Base-by-base conservation (phyloP, 2,888 invertebrate species). In the Leptopterna dolabrata region DNA sequence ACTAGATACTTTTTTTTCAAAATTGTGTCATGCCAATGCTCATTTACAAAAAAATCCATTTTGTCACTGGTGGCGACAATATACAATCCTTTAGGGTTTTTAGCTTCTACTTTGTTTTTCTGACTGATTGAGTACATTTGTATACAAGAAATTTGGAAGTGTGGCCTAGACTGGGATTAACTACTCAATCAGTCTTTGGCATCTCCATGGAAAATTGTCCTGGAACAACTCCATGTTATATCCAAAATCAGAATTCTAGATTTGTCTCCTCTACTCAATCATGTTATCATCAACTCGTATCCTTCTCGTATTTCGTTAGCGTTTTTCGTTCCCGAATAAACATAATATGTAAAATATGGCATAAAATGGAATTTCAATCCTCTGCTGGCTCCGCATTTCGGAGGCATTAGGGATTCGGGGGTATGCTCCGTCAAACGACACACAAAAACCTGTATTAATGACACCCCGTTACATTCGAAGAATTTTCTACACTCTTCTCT, bases 381-480 rank as follows among this genome's bases (percentile, higher is more conserved):
- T 1, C 90, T 91, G 2, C 47, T 84, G n/a, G 89, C 90, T 0
- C 90, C 90, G 0, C 90, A 91, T 83, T 89, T 90, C 55, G 91
- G 90, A 7, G 91, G 91, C 0, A 27, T 91, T 0, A 91, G 91
- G 91, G 91, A 91, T 83, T 90, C 91, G 0, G 90, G 89, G 0
- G 90, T 91, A 6, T 91, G 91, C 76, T 83, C 71, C 3, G 71
- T 71, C 3, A 83, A 83, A 24, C 11, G 41, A 9, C 3, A 1
- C 41, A 30, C 70, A 11, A 19, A 41, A 11, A 30, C 11, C 11
- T 30, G 19, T 13, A 27, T 51, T 16, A 63, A 63, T 14, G 63
- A 82, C 30, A 30, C 82, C 24, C 19, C 89, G 6, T 86, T 91
- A 90, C 90, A 0, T 90, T 89, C 29, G 91, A 91, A 86, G 90